Evolutionary conservation across 1,140 invertebrate genomes (phyloP), one percentile per base, ranked within the genome.

Genomic region (Polyergus mexicanus): DNA sequence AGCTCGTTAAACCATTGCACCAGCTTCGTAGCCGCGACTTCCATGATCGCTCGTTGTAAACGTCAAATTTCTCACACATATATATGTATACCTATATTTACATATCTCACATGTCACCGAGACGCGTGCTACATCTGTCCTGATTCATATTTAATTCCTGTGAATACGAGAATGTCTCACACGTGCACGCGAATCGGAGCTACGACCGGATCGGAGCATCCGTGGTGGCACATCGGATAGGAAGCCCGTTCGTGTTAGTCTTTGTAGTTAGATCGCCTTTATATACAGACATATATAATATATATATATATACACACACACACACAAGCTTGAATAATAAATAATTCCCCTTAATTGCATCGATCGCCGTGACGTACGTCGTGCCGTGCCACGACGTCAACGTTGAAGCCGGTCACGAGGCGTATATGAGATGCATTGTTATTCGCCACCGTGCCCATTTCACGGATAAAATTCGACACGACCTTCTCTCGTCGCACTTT

Each of bases 1-100:
- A 93, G 92, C 90, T 92, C 92, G 89, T 93, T 93, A 91, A 93
- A 92, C 92, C 92, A 93, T 86, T 93, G 92, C 66, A 90, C 85
- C 81, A 93, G 84, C 89, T 92, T 93, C 76, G 87, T 85, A 63
- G 80, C 75, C 58, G 89, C 89, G 62, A 93, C 63, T 66, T 94
- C 93, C 93, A 93, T 93, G 69, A 74, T 78, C 88, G 86, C n/a
- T 68, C 72, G 60, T 88, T 54, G 22, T 25, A 58, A 58, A 51
- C 4, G 47, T 51, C 16, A 51, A 47, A 47, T 47, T 2, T 47
- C 16, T 13, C 58, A 35, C 16, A 44, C 25, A 25, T 56, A 74
- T 38, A 25, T 10, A 22, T 44, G 5, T 16, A 35, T 25, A 16
- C 32, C 3, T 32, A 32, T 32, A 4, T 32, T 3, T 32, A 32